Conservation (phyloP, 2,113 vertebrate genomes). For the Pituophis catenifer region DNA sequence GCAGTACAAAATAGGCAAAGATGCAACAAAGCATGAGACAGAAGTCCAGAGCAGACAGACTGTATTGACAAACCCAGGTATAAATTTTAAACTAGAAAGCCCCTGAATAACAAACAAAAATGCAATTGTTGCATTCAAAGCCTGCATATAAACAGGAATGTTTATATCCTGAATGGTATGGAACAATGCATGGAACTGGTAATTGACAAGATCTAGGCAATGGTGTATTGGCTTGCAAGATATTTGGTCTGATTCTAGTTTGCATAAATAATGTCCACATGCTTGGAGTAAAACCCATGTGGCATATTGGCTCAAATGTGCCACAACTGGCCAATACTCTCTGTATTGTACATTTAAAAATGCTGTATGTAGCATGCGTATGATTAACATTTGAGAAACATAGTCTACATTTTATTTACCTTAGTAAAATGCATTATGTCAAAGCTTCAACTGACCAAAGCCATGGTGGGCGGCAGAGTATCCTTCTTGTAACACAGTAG, state of each 20-base stretch:
- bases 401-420: neutral
- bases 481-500: neutral
- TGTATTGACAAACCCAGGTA: slow-evolving; percentile 1
- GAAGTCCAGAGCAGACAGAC: neutral
- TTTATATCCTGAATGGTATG: neutral
- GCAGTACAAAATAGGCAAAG: neutral
- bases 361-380: neutral
- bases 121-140: neutral
- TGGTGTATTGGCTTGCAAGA: neutral
- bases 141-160: neutral
- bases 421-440: neutral
- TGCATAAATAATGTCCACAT: neutral
- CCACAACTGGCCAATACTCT: neutral
- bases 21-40: neutral
- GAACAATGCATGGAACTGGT: neutral
- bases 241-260: neutral
- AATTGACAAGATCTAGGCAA: neutral
- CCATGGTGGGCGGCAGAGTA: neutral
- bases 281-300: neutral
- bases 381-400: neutral
- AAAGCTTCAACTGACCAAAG: neutral
- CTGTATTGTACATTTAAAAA: neutral
- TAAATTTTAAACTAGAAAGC: neutral
- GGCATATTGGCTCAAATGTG: neutral
- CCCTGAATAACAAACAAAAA: neutral